Conservation (phyloP, 2,113 vertebrate genomes). For the Hippopotamus amphibius region DNA sequence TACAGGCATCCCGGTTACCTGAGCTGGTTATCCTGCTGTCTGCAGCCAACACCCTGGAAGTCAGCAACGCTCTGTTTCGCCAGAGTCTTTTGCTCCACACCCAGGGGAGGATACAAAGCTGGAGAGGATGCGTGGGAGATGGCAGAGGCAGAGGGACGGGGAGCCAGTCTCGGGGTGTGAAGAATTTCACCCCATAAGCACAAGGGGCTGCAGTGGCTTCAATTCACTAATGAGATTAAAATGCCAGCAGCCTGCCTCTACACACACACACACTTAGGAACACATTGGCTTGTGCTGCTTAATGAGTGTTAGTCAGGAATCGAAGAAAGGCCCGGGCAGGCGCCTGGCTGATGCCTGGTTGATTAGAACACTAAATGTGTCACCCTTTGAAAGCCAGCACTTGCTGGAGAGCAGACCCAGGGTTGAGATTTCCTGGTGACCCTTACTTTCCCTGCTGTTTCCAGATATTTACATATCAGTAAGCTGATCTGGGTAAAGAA, state of each 20-base stretch:
- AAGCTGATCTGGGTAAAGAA: not conserved
- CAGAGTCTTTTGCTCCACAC: not conserved
- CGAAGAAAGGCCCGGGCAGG: slow-evolving; percentile 71
- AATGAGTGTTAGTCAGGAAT: slow-evolving; percentile 80
- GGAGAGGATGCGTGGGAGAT: not conserved
- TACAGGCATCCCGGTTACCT: slow-evolving; percentile 39
- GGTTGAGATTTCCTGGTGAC: not conserved
- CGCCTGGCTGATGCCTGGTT: slow-evolving; percentile 33
- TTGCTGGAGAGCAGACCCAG: not conserved
- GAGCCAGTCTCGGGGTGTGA: not conserved
- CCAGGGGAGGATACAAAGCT: not conserved
- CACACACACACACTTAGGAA: slow-evolving; percentile 79
- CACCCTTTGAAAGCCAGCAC: not conserved
- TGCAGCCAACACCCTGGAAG: not conserved
- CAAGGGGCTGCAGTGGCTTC: slow-evolving; percentile 18
- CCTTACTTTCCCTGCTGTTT: not conserved
- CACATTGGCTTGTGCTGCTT: slow-evolving; percentile 62
- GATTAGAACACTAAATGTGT: slow-evolving; percentile 65
- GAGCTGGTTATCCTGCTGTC: slow-evolving; percentile 58
- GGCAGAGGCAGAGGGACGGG: not conserved
- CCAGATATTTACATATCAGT: not conserved
- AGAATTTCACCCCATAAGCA: slow-evolving; percentile 31
- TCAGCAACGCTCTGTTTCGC: slow-evolving; percentile 29
- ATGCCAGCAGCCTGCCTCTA: slow-evolving; percentile 51
- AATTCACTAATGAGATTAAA: slow-evolving; percentile 79